phyloP scores from a whole-genome alignment of 2,797 vertebrate species.

The Clamator glandarius region DNA sequence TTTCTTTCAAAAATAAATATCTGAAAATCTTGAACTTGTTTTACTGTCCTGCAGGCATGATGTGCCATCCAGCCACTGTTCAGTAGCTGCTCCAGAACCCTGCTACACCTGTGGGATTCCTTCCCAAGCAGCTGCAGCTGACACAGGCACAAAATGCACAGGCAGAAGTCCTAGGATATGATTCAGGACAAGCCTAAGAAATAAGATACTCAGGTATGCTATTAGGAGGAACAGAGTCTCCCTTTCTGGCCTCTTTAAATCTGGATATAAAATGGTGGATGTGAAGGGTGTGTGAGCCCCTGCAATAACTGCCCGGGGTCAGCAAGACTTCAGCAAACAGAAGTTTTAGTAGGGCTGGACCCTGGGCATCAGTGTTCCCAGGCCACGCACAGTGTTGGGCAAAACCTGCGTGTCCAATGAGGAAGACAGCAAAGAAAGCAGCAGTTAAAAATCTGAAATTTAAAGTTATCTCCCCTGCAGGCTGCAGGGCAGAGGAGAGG shows the following conservation, averaged over 20 bases:
- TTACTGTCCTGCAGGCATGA: not conserved
- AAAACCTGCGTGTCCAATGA: not conserved
- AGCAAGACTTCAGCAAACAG: not conserved
- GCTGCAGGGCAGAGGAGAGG: not conserved
- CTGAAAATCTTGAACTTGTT: not conserved
- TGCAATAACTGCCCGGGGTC: not conserved
- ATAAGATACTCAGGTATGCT: not conserved
- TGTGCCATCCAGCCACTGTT: not conserved
- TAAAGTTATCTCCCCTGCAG: not conserved
- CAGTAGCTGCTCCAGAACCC: not conserved
- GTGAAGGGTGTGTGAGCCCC: not conserved
- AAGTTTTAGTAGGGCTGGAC: not conserved
- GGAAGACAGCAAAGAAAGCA: not conserved
- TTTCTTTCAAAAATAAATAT: not conserved
- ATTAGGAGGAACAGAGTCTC: accelerated
- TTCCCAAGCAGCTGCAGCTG: not conserved
- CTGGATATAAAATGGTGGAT: not conserved
- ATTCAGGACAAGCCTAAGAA: not conserved
- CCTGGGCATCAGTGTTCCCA: not conserved
- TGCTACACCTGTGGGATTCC: not conserved
- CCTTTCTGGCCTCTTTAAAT: not conserved
- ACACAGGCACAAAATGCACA: not conserved
- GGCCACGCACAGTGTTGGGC: not conserved
- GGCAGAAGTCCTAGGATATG: not conserved
- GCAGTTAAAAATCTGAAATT: not conserved